Evolutionary conservation across 2,113 vertebrate species (phyloP).

Genomic region (Panurus biarmicus): DNA sequence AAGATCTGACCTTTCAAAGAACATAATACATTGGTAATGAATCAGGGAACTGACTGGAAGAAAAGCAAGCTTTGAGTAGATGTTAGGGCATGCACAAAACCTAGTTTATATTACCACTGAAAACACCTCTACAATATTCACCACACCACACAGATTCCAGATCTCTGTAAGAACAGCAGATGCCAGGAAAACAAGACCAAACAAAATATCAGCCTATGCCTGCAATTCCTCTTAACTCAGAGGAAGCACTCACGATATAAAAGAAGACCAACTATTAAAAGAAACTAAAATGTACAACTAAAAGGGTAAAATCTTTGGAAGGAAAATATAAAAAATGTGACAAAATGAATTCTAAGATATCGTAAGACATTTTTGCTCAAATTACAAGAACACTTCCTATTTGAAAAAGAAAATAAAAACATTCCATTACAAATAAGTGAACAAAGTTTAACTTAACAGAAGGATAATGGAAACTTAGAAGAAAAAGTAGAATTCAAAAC

Average conservation of each 20-base stretch:
- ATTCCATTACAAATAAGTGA: neutral
- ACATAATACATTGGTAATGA: neutral
- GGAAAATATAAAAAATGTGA: neutral
- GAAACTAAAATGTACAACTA: neutral
- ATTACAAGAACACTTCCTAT: neutral
- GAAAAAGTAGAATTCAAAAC: neutral
- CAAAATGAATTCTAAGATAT: neutral
- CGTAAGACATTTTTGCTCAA: neutral
- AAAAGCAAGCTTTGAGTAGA: neutral
- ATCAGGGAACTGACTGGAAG: neutral
- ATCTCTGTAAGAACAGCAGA: neutral
- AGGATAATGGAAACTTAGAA: neutral
- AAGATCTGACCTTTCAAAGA: constrained; percentile 10
- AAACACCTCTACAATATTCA: neutral
- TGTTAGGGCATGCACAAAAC: neutral
- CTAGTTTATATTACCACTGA: neutral
- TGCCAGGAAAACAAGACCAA: neutral
- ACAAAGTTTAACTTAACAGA: neutral
- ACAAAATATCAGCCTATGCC: neutral
- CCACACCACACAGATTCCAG: neutral
- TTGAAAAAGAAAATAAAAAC: neutral
- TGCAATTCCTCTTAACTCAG: neutral
- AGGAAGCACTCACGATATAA: neutral
- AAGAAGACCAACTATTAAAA: neutral
- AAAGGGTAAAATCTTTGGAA: neutral